Percentiles rank a stretch among this genome's conserved stretches.
Conservation (phyloP, 2,888 invertebrate species). For the Idaea dimidiata region DNA sequence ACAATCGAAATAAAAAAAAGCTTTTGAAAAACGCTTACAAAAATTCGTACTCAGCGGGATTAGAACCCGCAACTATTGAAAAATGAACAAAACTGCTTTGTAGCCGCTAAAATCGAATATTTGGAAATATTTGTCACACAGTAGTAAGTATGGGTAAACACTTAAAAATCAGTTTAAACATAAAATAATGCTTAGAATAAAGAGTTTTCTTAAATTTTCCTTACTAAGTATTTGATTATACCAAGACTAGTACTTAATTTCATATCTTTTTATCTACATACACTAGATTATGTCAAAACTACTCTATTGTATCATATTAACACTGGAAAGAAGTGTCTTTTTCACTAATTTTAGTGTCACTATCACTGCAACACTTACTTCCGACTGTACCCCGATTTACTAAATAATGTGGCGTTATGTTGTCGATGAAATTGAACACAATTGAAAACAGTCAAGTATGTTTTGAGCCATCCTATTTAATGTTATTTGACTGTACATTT, state of each 20-base stretch:
- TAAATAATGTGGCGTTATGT: constrained; percentile 1
- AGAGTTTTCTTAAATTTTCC: neutral
- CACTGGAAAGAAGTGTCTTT: neutral
- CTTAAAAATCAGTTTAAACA: too few species aligned
- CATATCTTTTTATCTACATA: constrained; percentile 14
- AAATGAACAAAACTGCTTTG: neutral
- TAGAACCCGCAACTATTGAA: too few species aligned
- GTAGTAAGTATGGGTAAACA: too few species aligned
- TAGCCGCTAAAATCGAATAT: too few species aligned
- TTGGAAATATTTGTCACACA: too few species aligned
- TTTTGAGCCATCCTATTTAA: neutral
- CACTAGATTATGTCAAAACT: constrained; percentile 12
- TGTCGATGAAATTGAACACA: neutral
- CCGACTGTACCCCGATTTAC: constrained; percentile 1
- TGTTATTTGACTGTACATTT: neutral
- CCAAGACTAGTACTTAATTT: neutral
- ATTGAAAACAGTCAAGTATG: neutral
- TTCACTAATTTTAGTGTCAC: constrained; percentile 2
- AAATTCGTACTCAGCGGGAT: too few species aligned
- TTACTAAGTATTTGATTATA: neutral
- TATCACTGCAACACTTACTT: constrained; percentile 2
- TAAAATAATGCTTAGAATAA: too few species aligned
- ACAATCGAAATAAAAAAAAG: too few species aligned
- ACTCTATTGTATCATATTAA: neutral
- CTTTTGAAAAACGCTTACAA: too few species aligned